These are phyloP conservation scores for Brachyhypopomus occidentalis DNA, from an alignment of 2,113 vertebrate species.

Conservation along the genomic window DNA sequence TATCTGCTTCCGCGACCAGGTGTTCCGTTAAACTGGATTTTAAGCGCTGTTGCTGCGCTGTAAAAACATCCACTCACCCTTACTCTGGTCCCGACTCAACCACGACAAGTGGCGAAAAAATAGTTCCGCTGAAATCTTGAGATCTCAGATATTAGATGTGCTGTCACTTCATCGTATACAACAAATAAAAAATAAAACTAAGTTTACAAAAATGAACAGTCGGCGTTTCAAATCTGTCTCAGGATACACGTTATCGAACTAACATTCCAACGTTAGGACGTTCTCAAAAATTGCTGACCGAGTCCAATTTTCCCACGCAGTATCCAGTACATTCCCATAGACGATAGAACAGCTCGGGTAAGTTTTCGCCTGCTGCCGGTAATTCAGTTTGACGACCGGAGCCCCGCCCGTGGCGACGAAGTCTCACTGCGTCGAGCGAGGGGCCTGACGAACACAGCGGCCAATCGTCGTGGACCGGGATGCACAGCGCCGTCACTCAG, in stretches of 20 bases:
- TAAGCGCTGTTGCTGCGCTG: constrained; percentile 1
- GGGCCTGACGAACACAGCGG: constrained; percentile 41
- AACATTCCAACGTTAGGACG: constrained; percentile 37
- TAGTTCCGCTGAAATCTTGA: constrained; percentile 46
- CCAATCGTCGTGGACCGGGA: constrained; percentile 63
- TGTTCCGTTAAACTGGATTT: constrained; percentile 5
- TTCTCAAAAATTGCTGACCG: constrained; percentile 46
- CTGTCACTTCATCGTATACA: constrained; percentile 71
- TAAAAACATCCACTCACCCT: constrained; percentile 69
- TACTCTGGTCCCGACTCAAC: constrained; percentile 56
- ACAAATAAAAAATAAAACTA: constrained; percentile 50
- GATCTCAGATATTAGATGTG: constrained; percentile 44
- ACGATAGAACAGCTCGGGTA: constrained; percentile 66
- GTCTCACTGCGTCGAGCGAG: constrained; percentile 59
- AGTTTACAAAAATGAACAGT: neutral
- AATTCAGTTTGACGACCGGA: constrained; percentile 66
- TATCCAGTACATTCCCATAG: constrained; percentile 69
- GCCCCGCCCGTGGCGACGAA: constrained; percentile 72
- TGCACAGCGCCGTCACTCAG: constrained; percentile 58
- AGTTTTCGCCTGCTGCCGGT: constrained; percentile 73
- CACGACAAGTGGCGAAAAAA: constrained; percentile 28
- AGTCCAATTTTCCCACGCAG: constrained; percentile 62
- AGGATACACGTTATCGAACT: neutral
- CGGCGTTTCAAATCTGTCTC: neutral
- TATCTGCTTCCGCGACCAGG: neutral